Base-by-base conservation (phyloP, 2,888 invertebrate species). In the Phasia obesa region DNA sequence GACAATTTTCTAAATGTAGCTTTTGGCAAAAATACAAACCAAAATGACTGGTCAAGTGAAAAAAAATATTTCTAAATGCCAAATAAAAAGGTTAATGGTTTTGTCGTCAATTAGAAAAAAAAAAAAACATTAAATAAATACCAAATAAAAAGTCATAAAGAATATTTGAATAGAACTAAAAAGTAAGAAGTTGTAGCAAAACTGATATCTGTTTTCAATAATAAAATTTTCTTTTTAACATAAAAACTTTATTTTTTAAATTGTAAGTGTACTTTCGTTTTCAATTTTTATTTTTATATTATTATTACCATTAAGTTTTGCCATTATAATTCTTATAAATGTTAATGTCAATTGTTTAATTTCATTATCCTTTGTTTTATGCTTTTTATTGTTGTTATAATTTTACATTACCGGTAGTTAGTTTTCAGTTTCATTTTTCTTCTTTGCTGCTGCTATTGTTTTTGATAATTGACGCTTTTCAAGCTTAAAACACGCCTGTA, bases 401-500 rank as follows among this genome's bases (percentile, higher is more conserved):
- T 51, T 80, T 77, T 69, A 62, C 35, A 79, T 64, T 65, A 47
- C 57, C 75, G 49, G 31, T 47, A 25, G 19, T 47, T 55, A 13
- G n/a, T 62, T 53, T 49, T 27, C 4, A 1, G 23, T 67, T 23
- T n/a, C 19, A 6, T 0, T 60, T 21, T 49, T 35, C 2, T 19
- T 23, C 2, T 15, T 17, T n/a, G n/a, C 6, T 21, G 13, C 9
- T 53, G n/a, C 6, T 42, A 4, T 53, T 47, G 7, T 31, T 53
- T 44, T 42, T 76, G 44, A 69, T 80, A 80, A 80, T 77, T 84
- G 73, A 69, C 44, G 59, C 44, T 59, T 64, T 62, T 69, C 21
- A 44, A 71, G 17, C 19, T 23, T 44, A 23, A 69, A 69, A 53
- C 49, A 5, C 42, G 53, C 76, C 69, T 73, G 27, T 19, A 59